phyloP scores from a whole-genome alignment of 2,888 invertebrate species.

The Eilema sororculum region DNA sequence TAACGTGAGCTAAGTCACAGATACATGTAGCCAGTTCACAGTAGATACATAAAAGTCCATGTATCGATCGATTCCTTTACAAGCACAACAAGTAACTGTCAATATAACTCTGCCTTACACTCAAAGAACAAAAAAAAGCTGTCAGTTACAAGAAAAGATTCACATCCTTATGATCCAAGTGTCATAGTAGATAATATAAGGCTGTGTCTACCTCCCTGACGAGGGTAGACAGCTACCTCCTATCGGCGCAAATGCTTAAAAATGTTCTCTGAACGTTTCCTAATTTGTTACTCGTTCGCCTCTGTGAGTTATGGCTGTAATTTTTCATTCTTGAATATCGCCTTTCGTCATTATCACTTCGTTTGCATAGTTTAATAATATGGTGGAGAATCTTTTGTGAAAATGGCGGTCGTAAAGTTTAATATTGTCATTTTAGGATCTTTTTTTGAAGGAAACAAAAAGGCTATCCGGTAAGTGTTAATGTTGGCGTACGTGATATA shows the following conservation, averaged over 20 bases:
- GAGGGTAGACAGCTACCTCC: slow-evolving; percentile 48
- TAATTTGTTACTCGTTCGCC: slow-evolving; percentile 70
- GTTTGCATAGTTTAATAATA: slow-evolving; percentile 46
- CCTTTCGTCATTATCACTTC: slow-evolving; percentile 53
- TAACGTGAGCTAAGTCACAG: background rate
- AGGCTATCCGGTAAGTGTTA: background rate
- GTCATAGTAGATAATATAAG: slow-evolving; percentile 41
- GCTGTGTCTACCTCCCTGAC: slow-evolving; percentile 47
- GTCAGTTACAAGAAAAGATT: slow-evolving; percentile 35
- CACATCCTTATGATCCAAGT: slow-evolving; percentile 30
- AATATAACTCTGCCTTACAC: background rate
- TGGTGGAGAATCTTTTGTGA: background rate
- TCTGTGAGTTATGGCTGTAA: slow-evolving; percentile 66
- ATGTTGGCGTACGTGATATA: too few relatives aligned
- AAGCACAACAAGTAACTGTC: slow-evolving; percentile 7
- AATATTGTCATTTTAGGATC: background rate
- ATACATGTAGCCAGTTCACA: background rate
- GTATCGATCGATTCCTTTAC: background rate
- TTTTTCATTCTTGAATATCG: slow-evolving; percentile 65
- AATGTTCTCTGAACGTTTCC: slow-evolving; percentile 57
- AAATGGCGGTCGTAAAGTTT: background rate
- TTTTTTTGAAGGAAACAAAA: too few relatives aligned
- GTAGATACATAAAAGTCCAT: too few relatives aligned
- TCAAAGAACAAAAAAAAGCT: slow-evolving; percentile 15
- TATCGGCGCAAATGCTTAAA: slow-evolving; percentile 68